Evolutionary conservation across 2,888 invertebrate species (phyloP).

Genomic region (Kryphioiulus occultus): DNA sequence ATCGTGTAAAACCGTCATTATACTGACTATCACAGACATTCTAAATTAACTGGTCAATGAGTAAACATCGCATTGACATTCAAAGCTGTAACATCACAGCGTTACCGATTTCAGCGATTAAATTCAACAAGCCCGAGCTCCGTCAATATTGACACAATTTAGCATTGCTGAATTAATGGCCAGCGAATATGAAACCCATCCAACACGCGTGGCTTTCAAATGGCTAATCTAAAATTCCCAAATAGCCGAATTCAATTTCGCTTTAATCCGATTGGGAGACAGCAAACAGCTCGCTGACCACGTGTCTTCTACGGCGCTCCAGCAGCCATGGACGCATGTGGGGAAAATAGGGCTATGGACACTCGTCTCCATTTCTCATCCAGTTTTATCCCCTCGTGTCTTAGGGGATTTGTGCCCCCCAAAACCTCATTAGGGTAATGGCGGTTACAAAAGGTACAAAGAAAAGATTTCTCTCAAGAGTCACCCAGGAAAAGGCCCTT

Average conservation of each 20-base stretch:
- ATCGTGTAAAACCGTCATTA: too few relatives aligned
- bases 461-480: slow-evolving; percentile 45
- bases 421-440: slow-evolving; percentile 46
- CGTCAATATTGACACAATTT: not conserved
- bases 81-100: too few relatives aligned
- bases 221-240: slow-evolving; percentile 11
- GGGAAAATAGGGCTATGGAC: not conserved
- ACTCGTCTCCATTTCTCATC: slow-evolving; percentile 5
- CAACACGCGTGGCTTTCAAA: not conserved
- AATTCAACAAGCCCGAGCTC: not conserved
- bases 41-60: too few relatives aligned
- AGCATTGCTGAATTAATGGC: not conserved
- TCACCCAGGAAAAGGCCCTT: slow-evolving; percentile 27
- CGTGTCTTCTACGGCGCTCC: not conserved
- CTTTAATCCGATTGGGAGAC: not conserved
- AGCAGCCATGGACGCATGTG: not conserved
- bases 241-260: slow-evolving; percentile 24
- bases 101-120: too few relatives aligned
- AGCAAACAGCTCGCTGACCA: not conserved
- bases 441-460: slow-evolving; percentile 41
- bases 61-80: too few relatives aligned
- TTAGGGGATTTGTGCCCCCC: slow-evolving; percentile 44
- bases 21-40: too few relatives aligned
- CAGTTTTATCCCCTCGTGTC: not conserved
- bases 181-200: not conserved